Conservation (phyloP, 2,797 vertebrate species). For the Prunella strophiata region DNA sequence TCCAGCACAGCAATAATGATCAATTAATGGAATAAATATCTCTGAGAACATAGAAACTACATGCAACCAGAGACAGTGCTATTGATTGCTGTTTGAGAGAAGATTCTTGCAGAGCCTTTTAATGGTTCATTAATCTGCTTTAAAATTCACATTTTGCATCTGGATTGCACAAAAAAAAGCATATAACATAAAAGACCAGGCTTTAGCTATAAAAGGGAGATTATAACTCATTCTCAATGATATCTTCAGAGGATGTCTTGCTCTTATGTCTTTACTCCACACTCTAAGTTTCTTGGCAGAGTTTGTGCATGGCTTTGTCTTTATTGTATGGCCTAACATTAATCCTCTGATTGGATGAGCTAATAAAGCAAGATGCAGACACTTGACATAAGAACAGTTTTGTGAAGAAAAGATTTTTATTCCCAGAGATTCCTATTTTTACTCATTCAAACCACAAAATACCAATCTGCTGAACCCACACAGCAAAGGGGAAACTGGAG, state of each 20-base stretch:
- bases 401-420: not conserved
- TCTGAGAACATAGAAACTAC: conserved; percentile 50
- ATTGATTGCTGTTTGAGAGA: conserved; percentile 69
- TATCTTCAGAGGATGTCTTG: conserved; percentile 62
- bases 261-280: conserved; percentile 46
- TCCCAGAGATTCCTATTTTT: not conserved
- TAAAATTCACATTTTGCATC: conserved; percentile 69
- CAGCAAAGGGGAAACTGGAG: not conserved
- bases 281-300: conserved; percentile 43
- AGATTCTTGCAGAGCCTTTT: conserved; percentile 58
- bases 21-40: conserved; percentile 75
- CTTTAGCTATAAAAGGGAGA: conserved; percentile 66
- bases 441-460: not conserved
- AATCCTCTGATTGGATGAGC: conserved; percentile 6
- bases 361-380: conserved; percentile 27
- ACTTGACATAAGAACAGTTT: not conserved
- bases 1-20: conserved; percentile 66
- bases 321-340: conserved; percentile 37
- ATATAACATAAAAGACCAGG: conserved; percentile 54
- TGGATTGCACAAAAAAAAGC: conserved; percentile 58
- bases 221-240: conserved; percentile 60
- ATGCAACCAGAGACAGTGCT: conserved; percentile 46
- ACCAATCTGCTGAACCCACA: not conserved
- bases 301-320: conserved; percentile 36
- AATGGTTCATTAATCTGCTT: conserved; percentile 77